A percentile compares a stretch with the other conserved stretches of the same genome.
These are phyloP conservation scores for Andrena fulva DNA, from an alignment of 2,888 invertebrate genomes.

Conservation along the genomic window DNA sequence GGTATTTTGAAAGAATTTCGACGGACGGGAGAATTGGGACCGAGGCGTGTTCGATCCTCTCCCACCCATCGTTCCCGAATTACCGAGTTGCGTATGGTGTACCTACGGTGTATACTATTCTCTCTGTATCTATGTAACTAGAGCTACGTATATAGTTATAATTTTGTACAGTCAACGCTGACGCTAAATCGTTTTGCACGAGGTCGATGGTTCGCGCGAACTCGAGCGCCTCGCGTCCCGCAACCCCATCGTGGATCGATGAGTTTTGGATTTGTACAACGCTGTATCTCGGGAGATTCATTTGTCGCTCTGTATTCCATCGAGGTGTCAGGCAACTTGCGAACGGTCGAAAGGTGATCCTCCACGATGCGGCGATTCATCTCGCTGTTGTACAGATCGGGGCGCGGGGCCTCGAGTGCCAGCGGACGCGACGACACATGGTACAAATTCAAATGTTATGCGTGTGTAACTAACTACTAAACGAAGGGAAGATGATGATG, in stretches of 20 bases:
- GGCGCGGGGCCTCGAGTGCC: constrained; percentile 58
- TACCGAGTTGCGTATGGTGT: constrained; percentile 50
- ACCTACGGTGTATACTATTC: constrained; percentile 72
- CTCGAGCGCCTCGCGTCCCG: constrained; percentile 39
- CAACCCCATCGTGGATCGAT: neutral
- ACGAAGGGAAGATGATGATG: constrained; percentile 8
- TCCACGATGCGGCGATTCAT: neutral
- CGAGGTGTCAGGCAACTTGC: no score
- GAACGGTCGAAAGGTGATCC: neutral
- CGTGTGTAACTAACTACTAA: constrained; percentile 65
- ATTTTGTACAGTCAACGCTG: constrained; percentile 73
- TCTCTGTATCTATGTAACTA: constrained; percentile 74
- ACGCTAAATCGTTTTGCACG: constrained; percentile 55
- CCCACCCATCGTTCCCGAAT: constrained; percentile 20
- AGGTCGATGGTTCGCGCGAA: constrained; percentile 55
- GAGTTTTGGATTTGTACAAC: neutral
- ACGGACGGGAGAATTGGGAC: neutral
- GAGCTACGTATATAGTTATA: constrained; percentile 72
- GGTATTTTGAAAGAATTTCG: neutral
- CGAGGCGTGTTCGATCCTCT: constrained; percentile 1
- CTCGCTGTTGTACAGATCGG: neutral
- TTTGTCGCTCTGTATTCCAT: no score
- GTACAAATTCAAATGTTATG: constrained; percentile 84
- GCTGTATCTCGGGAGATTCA: no score
- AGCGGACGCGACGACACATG: constrained; percentile 76